Base-by-base conservation (phyloP, 2,113 vertebrate genomes). In the Australoheros scitulus region DNA sequence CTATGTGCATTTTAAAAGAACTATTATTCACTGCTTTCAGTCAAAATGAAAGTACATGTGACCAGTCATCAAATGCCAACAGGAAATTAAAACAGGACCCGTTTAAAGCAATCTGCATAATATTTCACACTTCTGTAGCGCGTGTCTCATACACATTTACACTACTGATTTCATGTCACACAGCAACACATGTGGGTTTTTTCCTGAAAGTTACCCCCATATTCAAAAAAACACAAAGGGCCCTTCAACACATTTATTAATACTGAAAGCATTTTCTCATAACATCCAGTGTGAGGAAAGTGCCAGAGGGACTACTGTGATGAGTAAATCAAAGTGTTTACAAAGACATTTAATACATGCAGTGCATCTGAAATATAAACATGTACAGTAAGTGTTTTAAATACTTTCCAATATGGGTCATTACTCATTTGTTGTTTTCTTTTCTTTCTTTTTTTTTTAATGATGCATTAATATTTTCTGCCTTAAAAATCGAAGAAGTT, bases 41-140 rank as follows among this genome's bases (percentile, higher is more conserved):
- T 64, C 56, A 64, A 22, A 63, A 17, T 26, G 26, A 83, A 41
- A 86, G 47, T 47, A 17, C 77, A 38, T 61, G 78, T 61, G 68
- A 22, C 63, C 58, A 76, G 47, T 80, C 47, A 77, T 88, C 15
- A 83, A 72, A 41, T 72, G 15, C 26, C 22, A 89, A 65, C 77
- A 85, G 74, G 79, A 87, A 87, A 77, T 85, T 65, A 79, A 38
- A 50, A 70, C 11, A 60, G 36, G 14, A 26, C n/a, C 5, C 8
- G 15, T 58, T 80, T 0, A 75, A 60, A 78, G 61, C 3, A 6
- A 65, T 76, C n/a, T 43, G 47, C 20, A 57, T 47, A 65, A 38
- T 29, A 43, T 29, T 34, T 56, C 58, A 41, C 68, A 76, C 32
- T 76, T 63, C 17, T 72, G 11, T 72, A 26, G 18, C 50, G 50